phyloP scores from a whole-genome alignment of 2,113 vertebrate genomes.

The Thunnus maccoyii region DNA sequence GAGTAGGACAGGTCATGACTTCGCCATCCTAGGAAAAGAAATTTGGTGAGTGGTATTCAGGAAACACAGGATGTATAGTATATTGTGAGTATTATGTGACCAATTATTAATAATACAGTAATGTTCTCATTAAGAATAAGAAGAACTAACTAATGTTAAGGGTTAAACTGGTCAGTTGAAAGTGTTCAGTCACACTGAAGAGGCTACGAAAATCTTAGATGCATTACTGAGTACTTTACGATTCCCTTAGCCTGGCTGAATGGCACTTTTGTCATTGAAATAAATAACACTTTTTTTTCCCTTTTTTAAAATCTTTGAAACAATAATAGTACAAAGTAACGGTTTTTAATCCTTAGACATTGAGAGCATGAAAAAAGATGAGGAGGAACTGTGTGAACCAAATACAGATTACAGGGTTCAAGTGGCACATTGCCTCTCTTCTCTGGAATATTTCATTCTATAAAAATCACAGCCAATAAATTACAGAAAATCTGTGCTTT shows the following conservation, averaged over 20 bases:
- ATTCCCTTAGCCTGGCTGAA: neutral
- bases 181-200: neutral
- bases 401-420: neutral
- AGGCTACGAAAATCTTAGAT: neutral
- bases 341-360: neutral
- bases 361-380: neutral
- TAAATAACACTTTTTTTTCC: neutral
- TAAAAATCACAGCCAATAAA: conserved; percentile 9
- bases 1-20: too few relatives aligned
- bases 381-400: neutral
- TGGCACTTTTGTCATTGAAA: neutral
- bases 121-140: too few relatives aligned
- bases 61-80: neutral
- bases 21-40: too few relatives aligned
- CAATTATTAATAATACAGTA: neutral
- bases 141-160: neutral
- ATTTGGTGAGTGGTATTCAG: too few relatives aligned
- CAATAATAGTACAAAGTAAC: neutral
- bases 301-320: neutral
- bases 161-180: too few relatives aligned
- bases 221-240: too few relatives aligned
- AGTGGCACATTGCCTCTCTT: conserved; percentile 12
- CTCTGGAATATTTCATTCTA: conserved; percentile 6
- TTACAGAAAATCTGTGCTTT: neutral
- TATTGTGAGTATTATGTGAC: neutral